A percentile compares a stretch with the other conserved stretches of the same genome.
Conservation (phyloP, 2,888 invertebrate genomes). For the Rotaria socialis region DNA sequence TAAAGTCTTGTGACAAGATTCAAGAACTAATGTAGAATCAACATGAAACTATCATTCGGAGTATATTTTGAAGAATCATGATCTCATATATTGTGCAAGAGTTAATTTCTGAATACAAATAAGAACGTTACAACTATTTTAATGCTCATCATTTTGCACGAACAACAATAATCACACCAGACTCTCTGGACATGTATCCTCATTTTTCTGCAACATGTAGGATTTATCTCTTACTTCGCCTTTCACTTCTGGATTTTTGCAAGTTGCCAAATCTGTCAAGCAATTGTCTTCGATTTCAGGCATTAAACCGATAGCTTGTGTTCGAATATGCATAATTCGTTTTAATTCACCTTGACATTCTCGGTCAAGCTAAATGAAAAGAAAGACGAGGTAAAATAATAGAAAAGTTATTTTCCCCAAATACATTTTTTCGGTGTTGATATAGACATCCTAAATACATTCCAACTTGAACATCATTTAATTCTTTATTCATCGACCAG, state of each 20-base stretch:
- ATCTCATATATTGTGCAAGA: no score
- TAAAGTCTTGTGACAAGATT: no score
- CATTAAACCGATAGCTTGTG: constrained; percentile 82
- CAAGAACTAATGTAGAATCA: no score
- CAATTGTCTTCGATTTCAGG: constrained; percentile 89
- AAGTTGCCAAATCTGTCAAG: constrained; percentile 77
- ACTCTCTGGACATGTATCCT: no score
- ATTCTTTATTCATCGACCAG: not conserved
- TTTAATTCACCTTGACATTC: constrained; percentile 70
- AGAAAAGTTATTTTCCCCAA: not conserved
- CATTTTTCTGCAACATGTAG: no score
- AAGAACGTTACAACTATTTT: no score
- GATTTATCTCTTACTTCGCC: constrained; percentile 65
- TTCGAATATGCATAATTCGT: constrained; percentile 84
- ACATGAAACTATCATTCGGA: no score
- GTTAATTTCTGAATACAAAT: no score
- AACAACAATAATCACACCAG: no score
- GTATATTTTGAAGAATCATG: no score
- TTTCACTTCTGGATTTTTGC: constrained; percentile 72
- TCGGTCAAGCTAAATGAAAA: constrained; percentile 59
- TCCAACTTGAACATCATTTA: constrained; percentile 65
- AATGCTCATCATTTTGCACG: no score
- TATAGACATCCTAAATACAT: constrained; percentile 48
- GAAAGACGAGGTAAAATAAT: not conserved
- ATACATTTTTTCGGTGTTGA: constrained; percentile 45